Conservation (phyloP, 2,113 vertebrate species). For the Sturnira hondurensis region DNA sequence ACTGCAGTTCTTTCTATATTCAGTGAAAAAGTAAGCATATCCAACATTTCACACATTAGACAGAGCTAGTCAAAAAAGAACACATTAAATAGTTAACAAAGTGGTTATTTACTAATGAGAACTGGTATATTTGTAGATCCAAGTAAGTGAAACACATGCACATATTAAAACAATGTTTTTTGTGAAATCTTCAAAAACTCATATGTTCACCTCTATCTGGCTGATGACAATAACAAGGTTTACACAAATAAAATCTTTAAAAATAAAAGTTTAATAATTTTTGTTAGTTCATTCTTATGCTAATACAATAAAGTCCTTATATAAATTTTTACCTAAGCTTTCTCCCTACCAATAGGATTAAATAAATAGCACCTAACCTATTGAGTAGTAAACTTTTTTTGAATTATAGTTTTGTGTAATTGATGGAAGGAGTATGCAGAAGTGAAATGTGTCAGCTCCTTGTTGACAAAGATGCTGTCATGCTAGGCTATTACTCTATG, state of each 20-base stretch:
- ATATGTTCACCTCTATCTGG: neutral
- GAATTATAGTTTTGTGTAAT: neutral
- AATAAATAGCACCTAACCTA: neutral
- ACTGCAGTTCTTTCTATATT: neutral
- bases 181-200: neutral
- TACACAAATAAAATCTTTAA: neutral
- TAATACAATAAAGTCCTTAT: neutral
- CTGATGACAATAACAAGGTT: neutral
- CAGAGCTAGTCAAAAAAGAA: neutral
- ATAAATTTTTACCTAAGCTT: neutral
- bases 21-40: neutral
- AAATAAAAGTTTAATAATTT: neutral
- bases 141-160: neutral
- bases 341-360: neutral
- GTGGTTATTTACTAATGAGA: neutral
- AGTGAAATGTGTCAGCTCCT: neutral
- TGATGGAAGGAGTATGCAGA: neutral
- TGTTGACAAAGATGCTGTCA: neutral
- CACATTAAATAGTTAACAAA: neutral
- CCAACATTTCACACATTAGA: neutral
- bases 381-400: neutral
- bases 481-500: neutral
- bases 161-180: neutral
- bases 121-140: neutral
- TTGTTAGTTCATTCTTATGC: rapidly evolving